Percentiles rank a stretch among this genome's conserved stretches.
phyloP scores from a whole-genome alignment of 2,888 invertebrate species.

The Polyploca ridens region DNA sequence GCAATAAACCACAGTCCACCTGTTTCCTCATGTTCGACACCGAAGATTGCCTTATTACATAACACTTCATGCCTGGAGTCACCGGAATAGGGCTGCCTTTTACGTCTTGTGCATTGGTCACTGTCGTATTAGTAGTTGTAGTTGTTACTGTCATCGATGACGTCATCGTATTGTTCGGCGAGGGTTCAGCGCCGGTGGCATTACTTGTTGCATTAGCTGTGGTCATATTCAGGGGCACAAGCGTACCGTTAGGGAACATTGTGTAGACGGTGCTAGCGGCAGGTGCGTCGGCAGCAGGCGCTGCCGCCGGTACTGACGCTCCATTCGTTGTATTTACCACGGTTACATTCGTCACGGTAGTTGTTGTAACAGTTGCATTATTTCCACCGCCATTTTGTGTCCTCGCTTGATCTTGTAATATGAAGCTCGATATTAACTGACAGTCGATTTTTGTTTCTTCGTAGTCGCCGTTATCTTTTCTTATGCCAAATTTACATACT shows the following conservation, averaged over 20 bases:
- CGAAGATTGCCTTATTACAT: constrained; percentile 59
- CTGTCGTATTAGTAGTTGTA: constrained; percentile 66
- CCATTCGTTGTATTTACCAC: constrained; percentile 56
- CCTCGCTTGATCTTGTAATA: constrained; percentile 54
- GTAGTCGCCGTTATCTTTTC: constrained; percentile 71
- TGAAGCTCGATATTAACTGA: constrained; percentile 71
- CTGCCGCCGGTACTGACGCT: constrained; percentile 31
- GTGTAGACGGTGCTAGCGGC: constrained; percentile 45
- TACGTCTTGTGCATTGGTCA: constrained; percentile 70
- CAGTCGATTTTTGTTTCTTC: constrained; percentile 77
- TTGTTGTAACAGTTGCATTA: constrained; percentile 54
- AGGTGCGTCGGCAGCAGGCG: constrained; percentile 25
- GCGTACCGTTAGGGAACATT: constrained; percentile 68
- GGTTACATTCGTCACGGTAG: constrained; percentile 68
- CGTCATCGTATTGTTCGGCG: constrained; percentile 40
- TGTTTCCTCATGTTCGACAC: constrained; percentile 58
- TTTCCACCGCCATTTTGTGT: constrained; percentile 45
- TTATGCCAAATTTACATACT: constrained; percentile 71
- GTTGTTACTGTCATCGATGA: constrained; percentile 58
- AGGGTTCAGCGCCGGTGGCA: constrained; percentile 31
- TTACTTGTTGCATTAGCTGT: constrained; percentile 41
- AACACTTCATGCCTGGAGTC: constrained; percentile 74
- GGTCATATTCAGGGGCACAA: constrained; percentile 58
- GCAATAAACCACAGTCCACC: constrained; percentile 69
- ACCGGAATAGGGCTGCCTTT: constrained; percentile 70